These are phyloP conservation scores for Volucella bombylans DNA, from an alignment of 2,888 invertebrate genomes.

Conservation along the genomic window DNA sequence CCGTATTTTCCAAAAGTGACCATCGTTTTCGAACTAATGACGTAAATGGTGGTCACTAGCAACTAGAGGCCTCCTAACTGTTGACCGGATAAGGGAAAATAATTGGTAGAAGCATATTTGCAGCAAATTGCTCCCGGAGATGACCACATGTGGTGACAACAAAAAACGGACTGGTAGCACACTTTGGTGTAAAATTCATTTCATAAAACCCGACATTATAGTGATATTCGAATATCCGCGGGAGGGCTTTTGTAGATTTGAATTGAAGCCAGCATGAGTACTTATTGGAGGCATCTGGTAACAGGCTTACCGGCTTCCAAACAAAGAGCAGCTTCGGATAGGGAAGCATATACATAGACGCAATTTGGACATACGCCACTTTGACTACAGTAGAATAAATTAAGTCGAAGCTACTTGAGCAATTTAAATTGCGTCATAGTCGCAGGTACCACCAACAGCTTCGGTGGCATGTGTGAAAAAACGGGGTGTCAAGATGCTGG, in stretches of 20 bases:
- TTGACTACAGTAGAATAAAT: too few species aligned
- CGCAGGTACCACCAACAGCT: too few species aligned
- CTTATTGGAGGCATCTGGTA: too few species aligned
- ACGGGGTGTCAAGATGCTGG: too few species aligned
- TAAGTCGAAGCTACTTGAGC: too few species aligned
- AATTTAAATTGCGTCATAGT: too few species aligned
- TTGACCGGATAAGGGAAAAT: conserved; percentile 39
- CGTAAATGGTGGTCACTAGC: background rate
- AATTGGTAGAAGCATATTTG: conserved; percentile 36
- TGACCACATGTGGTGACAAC: conserved; percentile 36
- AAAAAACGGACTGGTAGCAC: background rate
- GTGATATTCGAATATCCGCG: background rate
- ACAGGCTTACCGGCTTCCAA: too few species aligned
- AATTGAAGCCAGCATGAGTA: too few species aligned
- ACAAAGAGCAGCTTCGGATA: too few species aligned
- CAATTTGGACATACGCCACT: too few species aligned
- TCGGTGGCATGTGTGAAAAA: too few species aligned
- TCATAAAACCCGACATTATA: background rate
- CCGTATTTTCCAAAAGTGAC: conserved; percentile 21
- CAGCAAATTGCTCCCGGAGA: conserved; percentile 26
- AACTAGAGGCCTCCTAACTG: conserved; percentile 12
- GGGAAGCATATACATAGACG: too few species aligned
- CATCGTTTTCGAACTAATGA: background rate
- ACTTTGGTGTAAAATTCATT: conserved; percentile 1
- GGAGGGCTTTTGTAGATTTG: background rate